Conservation (phyloP, 2,797 vertebrate genomes). For the Poeciliopsis presidionis region DNA sequence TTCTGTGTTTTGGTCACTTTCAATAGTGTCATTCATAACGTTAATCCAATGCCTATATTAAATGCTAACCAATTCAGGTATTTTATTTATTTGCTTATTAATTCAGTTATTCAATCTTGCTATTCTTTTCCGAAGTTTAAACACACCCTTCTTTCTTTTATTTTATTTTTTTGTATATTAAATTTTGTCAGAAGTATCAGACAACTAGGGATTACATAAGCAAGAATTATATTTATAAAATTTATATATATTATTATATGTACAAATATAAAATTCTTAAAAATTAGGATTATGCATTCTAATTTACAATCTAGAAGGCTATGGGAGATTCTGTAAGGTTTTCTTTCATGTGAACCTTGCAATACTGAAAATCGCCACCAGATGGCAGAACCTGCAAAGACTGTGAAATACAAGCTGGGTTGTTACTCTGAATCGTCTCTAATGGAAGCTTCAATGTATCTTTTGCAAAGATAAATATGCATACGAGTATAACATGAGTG, state of each 20-base stretch:
- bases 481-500: not conserved
- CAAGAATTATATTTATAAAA: too few relatives aligned
- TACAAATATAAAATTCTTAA: too few relatives aligned
- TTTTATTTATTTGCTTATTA: not conserved
- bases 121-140: not conserved
- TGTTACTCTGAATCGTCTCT: not conserved
- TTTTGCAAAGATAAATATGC: too few relatives aligned
- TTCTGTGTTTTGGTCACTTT: not conserved
- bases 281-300: too few relatives aligned
- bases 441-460: not conserved
- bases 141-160: not conserved
- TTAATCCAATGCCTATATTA: not conserved
- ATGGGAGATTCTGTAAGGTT: not conserved
- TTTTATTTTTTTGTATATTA: not conserved
- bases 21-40: not conserved
- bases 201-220: too few relatives aligned
- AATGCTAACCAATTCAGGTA: not conserved
- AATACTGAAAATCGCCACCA: conserved; percentile 35
- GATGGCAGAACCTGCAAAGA: conserved; percentile 51
- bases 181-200: not conserved
- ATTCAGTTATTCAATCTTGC: not conserved
- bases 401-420: not conserved
- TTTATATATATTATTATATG: too few relatives aligned
- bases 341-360: not conserved
- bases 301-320: not conserved